phyloP scores from a whole-genome alignment of 1,140 invertebrate genomes.

The Lordiphosa stackelbergi region DNA sequence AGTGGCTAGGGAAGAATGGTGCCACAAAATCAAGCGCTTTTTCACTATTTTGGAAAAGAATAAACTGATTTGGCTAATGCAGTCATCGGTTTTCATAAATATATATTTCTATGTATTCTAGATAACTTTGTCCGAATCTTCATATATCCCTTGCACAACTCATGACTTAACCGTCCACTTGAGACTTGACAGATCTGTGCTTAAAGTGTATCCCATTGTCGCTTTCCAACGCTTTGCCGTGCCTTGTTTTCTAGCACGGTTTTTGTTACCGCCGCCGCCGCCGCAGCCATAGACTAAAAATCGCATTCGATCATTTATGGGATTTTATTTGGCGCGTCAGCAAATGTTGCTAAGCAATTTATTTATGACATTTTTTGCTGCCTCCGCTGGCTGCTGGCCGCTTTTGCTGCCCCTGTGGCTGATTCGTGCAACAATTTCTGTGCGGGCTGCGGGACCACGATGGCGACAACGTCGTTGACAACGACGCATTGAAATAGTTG shows the following conservation, averaged over 20 bases:
- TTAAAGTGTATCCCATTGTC: constrained; percentile 18
- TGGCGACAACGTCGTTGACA: background rate
- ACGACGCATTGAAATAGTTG: constrained; percentile 65
- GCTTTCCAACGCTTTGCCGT: background rate
- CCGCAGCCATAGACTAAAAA: constrained; percentile 70
- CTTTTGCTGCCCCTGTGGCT: constrained; percentile 21
- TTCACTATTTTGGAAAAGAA: no score
- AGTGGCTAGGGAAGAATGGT: no score
- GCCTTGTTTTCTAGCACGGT: constrained; percentile 35
- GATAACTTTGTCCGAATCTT: no score
- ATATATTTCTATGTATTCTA: no score
- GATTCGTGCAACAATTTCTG: constrained; percentile 71
- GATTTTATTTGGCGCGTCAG: constrained; percentile 77
- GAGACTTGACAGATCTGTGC: no score
- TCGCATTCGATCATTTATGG: constrained; percentile 77
- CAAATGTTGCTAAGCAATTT: constrained; percentile 76
- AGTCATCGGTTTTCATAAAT: no score
- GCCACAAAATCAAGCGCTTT: no score
- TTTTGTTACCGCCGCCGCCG: constrained; percentile 37
- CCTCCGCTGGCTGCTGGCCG: constrained; percentile 15
- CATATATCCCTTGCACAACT: no score
- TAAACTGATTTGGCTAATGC: no score
- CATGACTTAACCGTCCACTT: no score
- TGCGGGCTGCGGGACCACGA: constrained; percentile 10
- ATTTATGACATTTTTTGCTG: constrained; percentile 76